Evolutionary conservation across 2,113 vertebrate species (phyloP), one percentile per base, ranked within the genome.

Genomic region (Acanthochromis polyacanthus): DNA sequence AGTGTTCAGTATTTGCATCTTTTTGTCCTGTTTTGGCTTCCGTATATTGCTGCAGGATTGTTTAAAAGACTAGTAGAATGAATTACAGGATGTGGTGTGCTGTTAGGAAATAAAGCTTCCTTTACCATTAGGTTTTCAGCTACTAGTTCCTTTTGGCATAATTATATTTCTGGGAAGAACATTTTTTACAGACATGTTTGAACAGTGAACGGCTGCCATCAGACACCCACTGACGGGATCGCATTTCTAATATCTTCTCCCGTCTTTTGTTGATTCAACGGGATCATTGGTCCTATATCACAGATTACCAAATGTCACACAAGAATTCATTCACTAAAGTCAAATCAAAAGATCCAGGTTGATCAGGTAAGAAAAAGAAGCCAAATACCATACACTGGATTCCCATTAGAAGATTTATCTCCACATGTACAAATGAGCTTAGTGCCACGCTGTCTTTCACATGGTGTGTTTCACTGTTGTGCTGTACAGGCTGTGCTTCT

Each of bases 401-500:
- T 22, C 28, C 22, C 17, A 46, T 38, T 0, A 61, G 23, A 14
- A 55, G 45, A 43, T 17, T 43, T 22, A 10, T 38, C 38, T 45
- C 10, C 1, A 19, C 51, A 16, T 15, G 16, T 53, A 10, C 7
- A 43, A 40, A 15, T 38, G 15, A 75, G 46, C 25, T 43, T 10
- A 17, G 20, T 74, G 46, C 48, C 38, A 45, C 45, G 52, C 67
- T 25, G 14, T 77, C 81, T 86, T 86, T 92, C 80, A 88, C 87
- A 88, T 75, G 78, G 75, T 86, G 87, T 78, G 85, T 89, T 91
- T 88, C 66, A 65, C 76, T 59, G 80, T 81, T 80, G 81, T 86
- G 83, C 81, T 80, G 64, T 80, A 66, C 70, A 65, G 40, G 20
- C 79, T 91, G 90, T 91, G 92, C 90, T 95, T 84, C 61, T 78